These are phyloP conservation scores for Stegostoma tigrinum DNA, from an alignment of 2,113 vertebrate genomes.

Conservation along the genomic window DNA sequence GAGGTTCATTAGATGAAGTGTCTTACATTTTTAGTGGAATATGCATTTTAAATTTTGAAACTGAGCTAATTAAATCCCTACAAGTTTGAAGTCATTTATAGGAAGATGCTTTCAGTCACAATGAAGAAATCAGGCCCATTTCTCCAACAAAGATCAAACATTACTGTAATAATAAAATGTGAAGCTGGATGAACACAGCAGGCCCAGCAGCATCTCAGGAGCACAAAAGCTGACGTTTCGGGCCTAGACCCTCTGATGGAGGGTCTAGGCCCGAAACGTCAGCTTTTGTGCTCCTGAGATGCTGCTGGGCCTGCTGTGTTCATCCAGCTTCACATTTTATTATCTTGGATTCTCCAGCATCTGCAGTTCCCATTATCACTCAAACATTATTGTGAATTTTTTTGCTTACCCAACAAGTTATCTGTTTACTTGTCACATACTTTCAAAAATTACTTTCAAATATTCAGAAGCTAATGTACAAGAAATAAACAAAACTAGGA, in stretches of 20 bases:
- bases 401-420: neutral
- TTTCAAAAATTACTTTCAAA: neutral
- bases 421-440: neutral
- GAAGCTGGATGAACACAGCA: too few species aligned
- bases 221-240: too few species aligned
- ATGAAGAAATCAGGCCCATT: neutral
- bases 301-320: too few species aligned
- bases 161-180: too few species aligned
- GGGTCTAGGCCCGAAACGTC: too few species aligned
- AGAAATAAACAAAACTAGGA: neutral
- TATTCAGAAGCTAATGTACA: neutral
- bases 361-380: too few species aligned
- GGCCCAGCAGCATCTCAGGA: too few species aligned
- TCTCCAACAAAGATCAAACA: neutral
- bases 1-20: conserved; percentile 1
- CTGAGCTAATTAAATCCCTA: conserved; percentile 11
- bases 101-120: too few species aligned
- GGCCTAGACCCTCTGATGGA: too few species aligned
- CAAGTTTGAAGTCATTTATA: neutral
- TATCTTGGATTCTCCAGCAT: too few species aligned
- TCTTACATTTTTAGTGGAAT: neutral
- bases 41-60: neutral
- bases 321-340: too few species aligned
- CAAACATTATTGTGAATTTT: neutral
- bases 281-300: too few species aligned